Conservation (phyloP, 1,140 invertebrate genomes). For the Leptinotarsa lineolata region DNA sequence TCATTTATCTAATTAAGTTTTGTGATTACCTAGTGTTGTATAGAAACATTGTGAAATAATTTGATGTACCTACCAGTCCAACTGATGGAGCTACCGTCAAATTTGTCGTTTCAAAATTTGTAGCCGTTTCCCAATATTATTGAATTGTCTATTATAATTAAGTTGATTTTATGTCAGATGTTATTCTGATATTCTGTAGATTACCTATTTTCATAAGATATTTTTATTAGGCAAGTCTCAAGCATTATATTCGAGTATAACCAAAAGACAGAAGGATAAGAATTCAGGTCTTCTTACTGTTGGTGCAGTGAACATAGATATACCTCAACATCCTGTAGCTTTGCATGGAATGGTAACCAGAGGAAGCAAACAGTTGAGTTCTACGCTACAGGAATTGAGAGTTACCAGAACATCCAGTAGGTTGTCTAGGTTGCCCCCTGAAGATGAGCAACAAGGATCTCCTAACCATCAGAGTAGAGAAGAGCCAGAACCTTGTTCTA, state of each 20-base stretch:
- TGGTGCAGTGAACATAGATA: conserved; percentile 88
- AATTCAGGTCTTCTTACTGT: conserved; percentile 87
- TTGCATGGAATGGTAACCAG: conserved; percentile 97
- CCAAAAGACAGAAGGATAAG: conserved; percentile 76
- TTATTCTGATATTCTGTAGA: too few relatives aligned
- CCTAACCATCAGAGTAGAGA: conserved; percentile 47
- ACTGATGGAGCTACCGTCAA: too few relatives aligned
- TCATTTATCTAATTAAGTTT: too few relatives aligned
- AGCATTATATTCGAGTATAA: conserved; percentile 84
- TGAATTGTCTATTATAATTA: too few relatives aligned
- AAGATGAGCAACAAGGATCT: conserved; percentile 64
- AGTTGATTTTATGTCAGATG: too few relatives aligned
- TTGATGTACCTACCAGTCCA: too few relatives aligned
- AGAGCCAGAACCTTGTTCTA: conserved; percentile 32
- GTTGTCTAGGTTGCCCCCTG: conserved; percentile 65
- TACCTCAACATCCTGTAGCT: conserved; percentile 95
- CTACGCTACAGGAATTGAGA: conserved; percentile 84
- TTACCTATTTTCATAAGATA: too few relatives aligned
- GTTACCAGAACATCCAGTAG: conserved; percentile 78
- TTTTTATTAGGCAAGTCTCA: conserved; percentile 71
- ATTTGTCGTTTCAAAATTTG: too few relatives aligned
- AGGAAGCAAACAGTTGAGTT: conserved; percentile 89
- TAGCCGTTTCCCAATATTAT: neutral
- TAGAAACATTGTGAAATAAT: too few relatives aligned
- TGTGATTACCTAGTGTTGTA: too few relatives aligned